Conservation (phyloP, 2,797 vertebrate species). For the Hipposideros larvatus region DNA sequence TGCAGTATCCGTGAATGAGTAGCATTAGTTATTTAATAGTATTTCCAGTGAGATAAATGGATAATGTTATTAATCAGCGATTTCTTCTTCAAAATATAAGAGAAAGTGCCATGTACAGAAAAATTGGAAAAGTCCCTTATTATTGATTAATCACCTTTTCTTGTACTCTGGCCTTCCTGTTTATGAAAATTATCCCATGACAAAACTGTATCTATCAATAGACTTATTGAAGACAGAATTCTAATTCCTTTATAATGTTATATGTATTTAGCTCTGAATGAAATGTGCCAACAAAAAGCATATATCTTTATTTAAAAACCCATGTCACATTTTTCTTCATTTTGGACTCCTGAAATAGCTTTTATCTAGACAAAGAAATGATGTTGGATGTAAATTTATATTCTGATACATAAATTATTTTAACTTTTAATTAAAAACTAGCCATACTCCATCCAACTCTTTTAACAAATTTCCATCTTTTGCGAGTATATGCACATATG, state of each 20-base stretch:
- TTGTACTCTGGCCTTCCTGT: neutral
- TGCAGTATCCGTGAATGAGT: neutral
- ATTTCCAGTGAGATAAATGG: neutral
- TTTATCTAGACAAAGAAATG: neutral
- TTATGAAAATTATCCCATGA: neutral
- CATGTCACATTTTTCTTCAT: neutral
- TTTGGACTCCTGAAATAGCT: neutral
- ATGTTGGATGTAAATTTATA: neutral
- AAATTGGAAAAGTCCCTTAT: neutral
- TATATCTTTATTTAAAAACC: neutral
- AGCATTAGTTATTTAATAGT: neutral
- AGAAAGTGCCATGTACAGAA: neutral
- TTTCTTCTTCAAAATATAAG: neutral
- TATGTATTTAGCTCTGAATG: neutral
- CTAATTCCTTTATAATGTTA: neutral
- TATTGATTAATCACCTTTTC: neutral
- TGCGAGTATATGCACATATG: neutral
- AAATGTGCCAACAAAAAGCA: neutral
- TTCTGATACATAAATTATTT: neutral
- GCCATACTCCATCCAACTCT: fast-evolving
- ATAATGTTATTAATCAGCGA: neutral
- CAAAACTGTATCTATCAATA: neutral
- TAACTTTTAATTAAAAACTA: neutral
- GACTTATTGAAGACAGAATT: neutral
- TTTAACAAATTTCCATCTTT: neutral